Evolutionary conservation across 2,888 invertebrate genomes (phyloP).

Genomic region (Galeopsomyia nigrocyanea): DNA sequence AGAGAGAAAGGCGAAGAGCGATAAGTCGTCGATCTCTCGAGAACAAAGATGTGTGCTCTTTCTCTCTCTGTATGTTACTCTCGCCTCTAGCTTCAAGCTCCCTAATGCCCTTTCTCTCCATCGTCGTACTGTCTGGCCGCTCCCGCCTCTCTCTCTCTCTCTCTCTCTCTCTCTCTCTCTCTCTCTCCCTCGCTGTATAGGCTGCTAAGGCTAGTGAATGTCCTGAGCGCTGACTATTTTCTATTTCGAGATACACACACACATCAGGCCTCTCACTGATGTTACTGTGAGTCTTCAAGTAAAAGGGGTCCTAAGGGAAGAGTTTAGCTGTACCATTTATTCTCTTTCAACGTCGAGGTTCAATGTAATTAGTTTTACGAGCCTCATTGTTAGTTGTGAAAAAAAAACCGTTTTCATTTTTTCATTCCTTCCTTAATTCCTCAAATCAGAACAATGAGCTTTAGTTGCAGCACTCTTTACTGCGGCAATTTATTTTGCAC

Average conservation of each 20-base stretch:
- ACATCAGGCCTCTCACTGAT: too few relatives aligned
- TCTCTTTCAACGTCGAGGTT: too few relatives aligned
- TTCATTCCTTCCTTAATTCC: too few relatives aligned
- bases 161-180: conserved; percentile 6
- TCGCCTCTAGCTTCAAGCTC: conserved; percentile 41
- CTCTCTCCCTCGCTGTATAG: conserved; percentile 7
- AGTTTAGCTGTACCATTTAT: too few relatives aligned
- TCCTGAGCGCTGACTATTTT: conserved; percentile 45
- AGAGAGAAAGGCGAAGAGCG: conserved; percentile 44
- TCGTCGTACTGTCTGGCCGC: conserved; percentile 1
- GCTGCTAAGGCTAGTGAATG: conserved; percentile 42
- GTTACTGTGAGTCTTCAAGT: too few relatives aligned
- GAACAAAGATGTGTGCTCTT: conserved; percentile 15
- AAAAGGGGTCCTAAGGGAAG: too few relatives aligned
- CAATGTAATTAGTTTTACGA: too few relatives aligned
- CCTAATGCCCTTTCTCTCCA: conserved; percentile 46
- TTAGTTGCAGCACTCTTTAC: too few relatives aligned
- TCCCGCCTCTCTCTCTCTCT: conserved; percentile 10
- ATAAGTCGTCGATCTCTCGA: conserved; percentile 45
- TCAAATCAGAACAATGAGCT: too few relatives aligned
- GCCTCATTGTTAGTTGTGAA: too few relatives aligned
- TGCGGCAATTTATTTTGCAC: too few relatives aligned
- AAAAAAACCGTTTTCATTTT: too few relatives aligned
- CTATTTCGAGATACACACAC: conserved; percentile 27
- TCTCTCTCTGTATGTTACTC: conserved; percentile 39